Conservation (phyloP, 2,797 vertebrate genomes). For the Nothura maculosa region DNA sequence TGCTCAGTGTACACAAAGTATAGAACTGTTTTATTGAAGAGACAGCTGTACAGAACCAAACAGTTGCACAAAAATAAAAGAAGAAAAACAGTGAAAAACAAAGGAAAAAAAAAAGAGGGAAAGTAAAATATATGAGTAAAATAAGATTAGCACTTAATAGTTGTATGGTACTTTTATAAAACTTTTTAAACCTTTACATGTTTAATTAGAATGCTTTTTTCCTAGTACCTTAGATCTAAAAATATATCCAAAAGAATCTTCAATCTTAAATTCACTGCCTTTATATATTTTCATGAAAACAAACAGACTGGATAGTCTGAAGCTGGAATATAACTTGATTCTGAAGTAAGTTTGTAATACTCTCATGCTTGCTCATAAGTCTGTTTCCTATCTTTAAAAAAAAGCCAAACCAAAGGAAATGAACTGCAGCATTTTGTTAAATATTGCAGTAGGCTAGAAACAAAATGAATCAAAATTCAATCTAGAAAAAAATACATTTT, state of each 20-base stretch:
- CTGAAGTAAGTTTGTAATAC: neutral
- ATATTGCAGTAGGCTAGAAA: neutral
- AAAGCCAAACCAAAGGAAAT: neutral
- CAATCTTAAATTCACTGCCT: neutral
- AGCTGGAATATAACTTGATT: neutral
- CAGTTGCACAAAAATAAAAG: neutral
- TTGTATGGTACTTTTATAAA: neutral
- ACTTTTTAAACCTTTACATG: neutral
- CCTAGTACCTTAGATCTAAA: neutral
- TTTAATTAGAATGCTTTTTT: neutral
- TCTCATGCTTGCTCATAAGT: neutral
- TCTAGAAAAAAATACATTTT: neutral
- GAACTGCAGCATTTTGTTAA: neutral
- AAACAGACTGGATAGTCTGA: neutral
- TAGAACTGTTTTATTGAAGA: neutral
- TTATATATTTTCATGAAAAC: neutral
- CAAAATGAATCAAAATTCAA: neutral
- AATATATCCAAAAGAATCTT: neutral
- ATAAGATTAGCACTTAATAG: neutral
- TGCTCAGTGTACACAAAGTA: neutral
- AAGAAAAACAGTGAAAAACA: too few species aligned
- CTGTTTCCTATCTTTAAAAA: neutral
- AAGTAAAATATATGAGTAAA: neutral
- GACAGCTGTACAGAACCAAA: neutral
- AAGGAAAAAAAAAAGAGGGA: fast-evolving